A percentile compares a stretch with the other conserved stretches of the same genome.
These are phyloP conservation scores for Rhagophthalmus giganteus DNA, from an alignment of 2,888 invertebrate species.

Conservation along the genomic window DNA sequence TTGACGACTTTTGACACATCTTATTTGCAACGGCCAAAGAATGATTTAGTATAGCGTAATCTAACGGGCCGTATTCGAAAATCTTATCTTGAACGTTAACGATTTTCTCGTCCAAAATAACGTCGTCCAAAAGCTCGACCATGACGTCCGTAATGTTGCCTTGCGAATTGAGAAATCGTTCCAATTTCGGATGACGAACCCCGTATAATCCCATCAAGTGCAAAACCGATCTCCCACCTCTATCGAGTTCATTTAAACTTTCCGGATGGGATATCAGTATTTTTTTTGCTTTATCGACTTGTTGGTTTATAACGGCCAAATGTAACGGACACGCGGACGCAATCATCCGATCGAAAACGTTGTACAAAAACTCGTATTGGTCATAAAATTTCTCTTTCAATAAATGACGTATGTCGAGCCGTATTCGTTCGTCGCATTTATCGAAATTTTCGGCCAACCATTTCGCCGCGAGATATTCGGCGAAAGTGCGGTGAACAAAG, in stretches of 20 bases:
- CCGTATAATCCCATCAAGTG: slow-evolving; percentile 3
- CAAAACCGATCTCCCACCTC: slow-evolving; percentile 1
- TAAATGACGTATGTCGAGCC: not conserved
- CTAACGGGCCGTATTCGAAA: not conserved
- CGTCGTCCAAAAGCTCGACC: not conserved
- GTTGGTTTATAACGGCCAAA: slow-evolving; percentile 5
- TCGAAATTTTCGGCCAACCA: slow-evolving; percentile 2
- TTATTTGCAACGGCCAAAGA: not conserved
- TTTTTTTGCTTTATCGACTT: not conserved
- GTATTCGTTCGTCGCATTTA: not conserved
- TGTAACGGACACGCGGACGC: not conserved
- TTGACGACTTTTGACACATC: not conserved
- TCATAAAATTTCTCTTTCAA: not conserved
- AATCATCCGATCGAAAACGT: slow-evolving; percentile 5
- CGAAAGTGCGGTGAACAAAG: slow-evolving; percentile 11
- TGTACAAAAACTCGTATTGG: slow-evolving; percentile 3
- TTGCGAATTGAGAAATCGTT: not conserved
- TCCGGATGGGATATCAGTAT: not conserved
- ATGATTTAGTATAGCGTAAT: not conserved
- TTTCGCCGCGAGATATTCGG: slow-evolving; percentile 6
- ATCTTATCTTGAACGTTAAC: not conserved
- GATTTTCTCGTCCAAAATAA: not conserved
- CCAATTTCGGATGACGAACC: not conserved
- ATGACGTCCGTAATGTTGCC: not conserved
- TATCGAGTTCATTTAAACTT: not conserved